These are phyloP conservation scores for Danio choprae DNA, from an alignment of 2,797 vertebrate species.

Conservation along the genomic window DNA sequence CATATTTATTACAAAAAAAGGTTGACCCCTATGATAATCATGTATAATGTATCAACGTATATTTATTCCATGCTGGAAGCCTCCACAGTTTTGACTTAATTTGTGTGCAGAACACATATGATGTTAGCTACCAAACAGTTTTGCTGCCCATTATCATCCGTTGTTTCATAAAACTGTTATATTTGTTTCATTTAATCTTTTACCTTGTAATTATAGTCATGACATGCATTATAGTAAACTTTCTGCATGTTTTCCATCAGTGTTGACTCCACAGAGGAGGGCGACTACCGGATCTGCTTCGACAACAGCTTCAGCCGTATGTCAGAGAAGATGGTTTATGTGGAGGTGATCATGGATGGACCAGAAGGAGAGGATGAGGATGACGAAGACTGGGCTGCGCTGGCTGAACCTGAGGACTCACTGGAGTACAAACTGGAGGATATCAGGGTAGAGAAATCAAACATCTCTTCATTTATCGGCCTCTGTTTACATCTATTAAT, in stretches of 20 bases:
- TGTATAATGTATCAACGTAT: no score
- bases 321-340: slow-evolving; percentile 88
- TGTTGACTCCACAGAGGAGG: slow-evolving; percentile 81
- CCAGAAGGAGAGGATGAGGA: slow-evolving; percentile 58
- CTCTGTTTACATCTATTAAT: neutral
- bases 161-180: neutral
- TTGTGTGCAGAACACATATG: neutral
- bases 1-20: no score
- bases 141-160: neutral
- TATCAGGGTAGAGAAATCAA: slow-evolving; percentile 80
- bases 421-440: slow-evolving; percentile 84
- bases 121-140: neutral
- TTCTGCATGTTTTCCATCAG: slow-evolving; percentile 65
- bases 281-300: slow-evolving; percentile 90
- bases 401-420: slow-evolving; percentile 72
- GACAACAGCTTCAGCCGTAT: slow-evolving; percentile 91
- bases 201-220: neutral
- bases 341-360: slow-evolving; percentile 79
- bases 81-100: no score
- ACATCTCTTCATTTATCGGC: neutral
- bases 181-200: neutral
- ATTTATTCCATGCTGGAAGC: no score
- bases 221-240: neutral
- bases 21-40: no score
- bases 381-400: slow-evolving; percentile 70